Percentiles rank a stretch among this genome's conserved stretches.
phyloP scores from a whole-genome alignment of 2,113 vertebrate species.

The Passer domesticus region DNA sequence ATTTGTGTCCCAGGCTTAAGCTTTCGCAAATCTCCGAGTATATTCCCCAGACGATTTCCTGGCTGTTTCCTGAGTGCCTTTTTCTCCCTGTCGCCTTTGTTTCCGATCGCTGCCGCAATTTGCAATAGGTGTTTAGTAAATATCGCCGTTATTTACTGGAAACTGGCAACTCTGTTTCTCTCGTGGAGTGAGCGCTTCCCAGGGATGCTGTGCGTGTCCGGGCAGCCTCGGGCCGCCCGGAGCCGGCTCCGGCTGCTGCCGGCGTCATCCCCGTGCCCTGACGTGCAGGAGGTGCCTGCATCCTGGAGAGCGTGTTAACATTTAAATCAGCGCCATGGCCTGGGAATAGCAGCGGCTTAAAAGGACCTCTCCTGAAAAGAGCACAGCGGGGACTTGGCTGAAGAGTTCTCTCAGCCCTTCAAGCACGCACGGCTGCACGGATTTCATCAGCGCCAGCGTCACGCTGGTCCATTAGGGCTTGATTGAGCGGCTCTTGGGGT shows the following conservation, averaged over 20 bases:
- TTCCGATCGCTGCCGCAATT: neutral
- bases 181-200: accelerated
- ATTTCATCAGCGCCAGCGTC: conserved; percentile 13
- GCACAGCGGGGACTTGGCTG: conserved; percentile 48
- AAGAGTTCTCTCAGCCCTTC: conserved; percentile 45
- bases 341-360: conserved; percentile 23
- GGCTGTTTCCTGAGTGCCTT: neutral
- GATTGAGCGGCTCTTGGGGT: neutral
- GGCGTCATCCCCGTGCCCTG: neutral
- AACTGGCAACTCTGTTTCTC: accelerated
- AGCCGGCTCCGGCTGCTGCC: neutral
- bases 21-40: neutral
- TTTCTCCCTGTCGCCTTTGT: neutral
- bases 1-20: conserved; percentile 34
- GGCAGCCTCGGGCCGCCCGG: neutral
- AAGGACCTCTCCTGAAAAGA: conserved; percentile 50
- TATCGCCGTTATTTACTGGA: accelerated
- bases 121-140: neutral
- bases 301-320: conserved; percentile 25
- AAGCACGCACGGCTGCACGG: neutral
- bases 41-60: neutral
- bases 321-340: neutral
- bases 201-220: neutral
- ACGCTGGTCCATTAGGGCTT: neutral
- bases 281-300: neutral